Base-by-base conservation (phyloP, 2,113 vertebrate genomes). In the Chrysochloris asiatica region DNA sequence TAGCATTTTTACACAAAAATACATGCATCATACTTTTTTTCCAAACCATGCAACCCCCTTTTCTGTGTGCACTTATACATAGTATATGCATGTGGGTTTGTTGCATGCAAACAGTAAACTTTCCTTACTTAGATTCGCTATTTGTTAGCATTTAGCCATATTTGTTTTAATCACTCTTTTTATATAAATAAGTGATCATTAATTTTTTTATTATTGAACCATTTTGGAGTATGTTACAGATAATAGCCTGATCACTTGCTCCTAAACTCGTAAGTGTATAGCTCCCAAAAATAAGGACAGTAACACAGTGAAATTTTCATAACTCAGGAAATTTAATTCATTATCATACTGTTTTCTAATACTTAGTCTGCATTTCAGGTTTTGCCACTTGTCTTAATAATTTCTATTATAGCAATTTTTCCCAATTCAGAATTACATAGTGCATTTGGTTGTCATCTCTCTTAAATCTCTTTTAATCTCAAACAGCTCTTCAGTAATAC, bases 171-270 rank as follows among this genome's bases (percentile, higher is more conserved):
- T 89, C 38, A 72, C 69, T 83, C n/a, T 43, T n/a, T n/a, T n/a
- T 43, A 26, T 33, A 33, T 73, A 72, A 36, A 52, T 92, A 47
- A 73, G 28, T 84, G 22, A 4, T n/a, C 52, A 59, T 76, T 50
- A 50, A 17, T 80, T 48, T 8, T 28, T 3, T 63, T 85, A 24
- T 82, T 76, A 8, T 87, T 54, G 81, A 86, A 59, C 48, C 33
- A 41, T 89, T 88, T 94, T 76, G 92, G 48, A 75, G 7, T 81
- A 80, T 17, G 16, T 90, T 87, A n/a, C 17, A 84, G 19, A 54
- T 76, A 38, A 21, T 21, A 88, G 76, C 73, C 80, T 85, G 56
- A 69, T 80, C 8, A 12, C 33, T 93, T 84, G 59, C 41, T 73
- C 10, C 24, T 83, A 41, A 93, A 83, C 71, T 88, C 12, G 69